phyloP scores from a whole-genome alignment of 2,888 invertebrate species.

The Dynastes hyllus region DNA sequence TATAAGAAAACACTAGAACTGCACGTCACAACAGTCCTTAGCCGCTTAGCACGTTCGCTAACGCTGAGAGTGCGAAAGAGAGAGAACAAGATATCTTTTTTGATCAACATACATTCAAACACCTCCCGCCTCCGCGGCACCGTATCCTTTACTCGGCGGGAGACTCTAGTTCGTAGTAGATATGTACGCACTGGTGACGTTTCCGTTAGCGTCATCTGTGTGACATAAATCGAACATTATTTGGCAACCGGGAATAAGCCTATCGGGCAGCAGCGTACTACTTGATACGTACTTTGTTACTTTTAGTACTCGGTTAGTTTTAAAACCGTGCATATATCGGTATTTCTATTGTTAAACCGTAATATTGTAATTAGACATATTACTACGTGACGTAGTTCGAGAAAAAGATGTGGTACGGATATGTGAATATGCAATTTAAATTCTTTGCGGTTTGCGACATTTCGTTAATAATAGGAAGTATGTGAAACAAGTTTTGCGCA shows the following conservation, averaged over 20 bases:
- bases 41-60: constrained; percentile 1
- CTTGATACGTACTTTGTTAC: constrained; percentile 6
- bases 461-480: neutral
- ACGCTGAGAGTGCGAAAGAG: neutral
- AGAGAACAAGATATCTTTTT: constrained; percentile 2
- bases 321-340: constrained; percentile 9
- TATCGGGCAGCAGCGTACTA: constrained; percentile 3
- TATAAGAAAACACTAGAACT: constrained; percentile 18
- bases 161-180: constrained; percentile 18
- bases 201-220: constrained; percentile 49
- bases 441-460: neutral
- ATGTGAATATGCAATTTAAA: too few species aligned
- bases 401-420: too few species aligned
- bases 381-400: neutral
- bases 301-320: constrained; percentile 3
- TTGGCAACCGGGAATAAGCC: constrained; percentile 42
- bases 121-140: neutral
- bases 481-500: neutral
- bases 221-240: constrained; percentile 51
- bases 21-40: constrained; percentile 14
- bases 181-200: constrained; percentile 44
- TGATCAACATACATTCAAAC: constrained; percentile 28
- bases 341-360: too few species aligned
- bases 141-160: constrained; percentile 10
- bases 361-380: neutral